Evolutionary conservation across 2,113 vertebrate species (phyloP), one percentile per base, ranked within the genome.

Genomic region (Callospermophilus lateralis): DNA sequence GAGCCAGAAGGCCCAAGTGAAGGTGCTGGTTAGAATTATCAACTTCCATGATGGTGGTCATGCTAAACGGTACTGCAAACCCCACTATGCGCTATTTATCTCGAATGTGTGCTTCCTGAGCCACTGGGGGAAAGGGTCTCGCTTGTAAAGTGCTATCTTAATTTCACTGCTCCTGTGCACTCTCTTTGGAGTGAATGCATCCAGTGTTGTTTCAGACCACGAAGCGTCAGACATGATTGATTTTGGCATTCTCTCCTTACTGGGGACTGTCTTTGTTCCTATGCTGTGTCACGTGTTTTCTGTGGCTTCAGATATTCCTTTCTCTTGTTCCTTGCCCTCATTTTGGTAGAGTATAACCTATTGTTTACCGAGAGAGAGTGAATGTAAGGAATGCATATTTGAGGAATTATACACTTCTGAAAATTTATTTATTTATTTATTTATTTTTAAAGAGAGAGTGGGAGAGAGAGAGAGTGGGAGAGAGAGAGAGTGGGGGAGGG

Each of bases 341-440:
- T 22, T 79, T 67, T 72, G 65, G 53, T 92, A 26, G 55, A 11
- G 3, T 34, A 11, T 39, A 48, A 26, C 39, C 65, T 9, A 11
- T 70, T 67, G n/a, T 34, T 84, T 74, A 32, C 51, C 20, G 28
- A 94, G 45, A 76, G 63, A 24, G 58, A 78, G 8, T 73, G 78
- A 73, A 32, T 22, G 10, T 34, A 45, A 28, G 22, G 30, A 67
- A 68, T 9, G 30, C 34, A 55, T 51, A 80, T 81, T 74, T 63
- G 5, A 22, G 55, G 30, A 19, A 30, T 34, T 65, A 26, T 39
- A 2, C 17, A 42, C 58, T 67, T 55, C 73, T 58, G 48, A 87
- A 78, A 78, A 39, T 92, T 34, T 76, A 30, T 67, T 84, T 87
- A 30, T 73, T 88, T 88, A n/a, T n/a, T n/a, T n/a, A n/a, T n/a